Evolutionary conservation across 2,888 invertebrate species (phyloP), one percentile per base, ranked within the genome.

Genomic region (Synanthedon myopaeformis): DNA sequence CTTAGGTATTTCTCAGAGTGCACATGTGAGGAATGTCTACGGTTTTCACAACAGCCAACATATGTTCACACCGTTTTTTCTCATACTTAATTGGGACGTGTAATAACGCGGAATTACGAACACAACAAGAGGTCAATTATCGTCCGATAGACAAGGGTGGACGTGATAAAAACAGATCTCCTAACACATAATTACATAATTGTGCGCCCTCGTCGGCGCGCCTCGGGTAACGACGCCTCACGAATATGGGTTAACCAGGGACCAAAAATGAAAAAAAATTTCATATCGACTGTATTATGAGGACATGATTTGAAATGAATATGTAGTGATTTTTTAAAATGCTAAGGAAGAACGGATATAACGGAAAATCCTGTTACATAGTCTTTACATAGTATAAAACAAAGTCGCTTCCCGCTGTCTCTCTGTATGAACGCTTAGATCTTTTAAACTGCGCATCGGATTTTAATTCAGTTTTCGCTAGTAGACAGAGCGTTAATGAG

Each of bases 171-270:
- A 87, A 86, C 87, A 86, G 76, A 87, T 87, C 82, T 83, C 70
- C 82, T 86, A 85, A 86, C 86, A 85, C 85, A 70, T 87, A 87
- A 87, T 87, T 87, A 86, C 83, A 80, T 87, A 87, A 87, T 87
- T 85, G 86, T 70, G 83, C 74, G 74, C 78, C 82, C 75, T 75
- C 68, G 70, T 68, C 74, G 71, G 65, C 72, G 63, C 67, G 76
- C 79, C 79, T 73, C 71, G 72, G 75, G 76, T 81, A 81, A 76
- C 77, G 79, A 81, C 81, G 84, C 84, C 77, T 63, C 81, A 80
- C 82, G 81, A 84, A 84, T 85, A 76, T 82, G 76, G 82, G 79
- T 75, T 78, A 78, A 72, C 66, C 67, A 62, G 63, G 70, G 66
- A 76, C 70, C 70, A 76, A 83, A 79, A 81, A 81, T 82, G 78